These are phyloP conservation scores for Galagoides demidoff DNA, from an alignment of 2,797 vertebrate genomes.

Conservation along the genomic window DNA sequence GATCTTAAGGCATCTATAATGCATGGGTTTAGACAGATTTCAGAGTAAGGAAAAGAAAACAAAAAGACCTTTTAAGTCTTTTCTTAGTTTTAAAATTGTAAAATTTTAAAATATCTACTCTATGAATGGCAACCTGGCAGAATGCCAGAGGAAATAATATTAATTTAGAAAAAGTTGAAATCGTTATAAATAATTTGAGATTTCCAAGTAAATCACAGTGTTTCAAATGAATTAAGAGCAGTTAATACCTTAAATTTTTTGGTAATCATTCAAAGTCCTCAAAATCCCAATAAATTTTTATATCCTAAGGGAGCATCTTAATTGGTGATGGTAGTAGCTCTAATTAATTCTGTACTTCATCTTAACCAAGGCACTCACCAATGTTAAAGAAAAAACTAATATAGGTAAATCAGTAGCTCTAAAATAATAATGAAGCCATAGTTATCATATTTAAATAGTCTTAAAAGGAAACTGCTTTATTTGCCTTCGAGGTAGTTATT, in stretches of 20 bases:
- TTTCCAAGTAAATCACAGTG: conserved; percentile 48
- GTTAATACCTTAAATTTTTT: conserved; percentile 56
- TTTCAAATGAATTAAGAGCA: conserved; percentile 61
- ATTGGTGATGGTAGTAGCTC: conserved; percentile 54
- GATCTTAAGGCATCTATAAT: background rate
- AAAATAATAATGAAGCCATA: background rate
- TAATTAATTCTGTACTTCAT: conserved; percentile 70
- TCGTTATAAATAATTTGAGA: conserved; percentile 32
- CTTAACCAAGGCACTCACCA: conserved; percentile 50
- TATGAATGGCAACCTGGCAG: background rate
- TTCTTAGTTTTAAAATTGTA: conserved; percentile 25
- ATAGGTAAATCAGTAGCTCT: conserved; percentile 33
- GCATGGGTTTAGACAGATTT: background rate
- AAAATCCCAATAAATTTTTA: conserved; percentile 63
- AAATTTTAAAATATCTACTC: background rate
- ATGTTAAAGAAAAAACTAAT: conserved; percentile 55
- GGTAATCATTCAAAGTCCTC: conserved; percentile 14
- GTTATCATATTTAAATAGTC: background rate
- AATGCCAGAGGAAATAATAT: background rate
- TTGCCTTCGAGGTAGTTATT: background rate
- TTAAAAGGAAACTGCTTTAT: background rate
- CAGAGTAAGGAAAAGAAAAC: background rate
- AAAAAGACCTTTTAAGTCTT: conserved; percentile 2
- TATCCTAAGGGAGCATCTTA: conserved; percentile 63
- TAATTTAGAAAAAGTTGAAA: conserved; percentile 34